Evolutionary conservation across 2,888 invertebrate genomes (phyloP), one percentile per base, ranked within the genome.

Genomic region (Litoditis marina): DNA sequence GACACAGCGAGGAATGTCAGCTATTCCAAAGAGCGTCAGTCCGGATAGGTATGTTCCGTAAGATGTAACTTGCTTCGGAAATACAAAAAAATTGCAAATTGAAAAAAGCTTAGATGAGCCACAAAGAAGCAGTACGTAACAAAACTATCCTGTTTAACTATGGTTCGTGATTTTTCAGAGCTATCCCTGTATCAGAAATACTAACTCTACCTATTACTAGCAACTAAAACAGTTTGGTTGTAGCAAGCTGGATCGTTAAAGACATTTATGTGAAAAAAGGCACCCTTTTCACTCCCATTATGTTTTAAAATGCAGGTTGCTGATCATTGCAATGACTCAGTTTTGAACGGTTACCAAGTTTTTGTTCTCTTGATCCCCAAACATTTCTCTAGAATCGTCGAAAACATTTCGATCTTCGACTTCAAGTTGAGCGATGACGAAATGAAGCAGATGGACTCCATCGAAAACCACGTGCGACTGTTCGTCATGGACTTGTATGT

Each of bases 371-470:
- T 25, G 8, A n/a, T n/a, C n/a, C n/a, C n/a, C n/a, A n/a, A n/a
- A 25, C n/a, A 2, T 13, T 22, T 13, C 49, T 61, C 19, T 51
- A 54, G 77, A 63, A 59, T 77, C 53, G 60, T 67, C 27, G 71
- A 78, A 63, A 78, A 78, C 59, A 64, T 75, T 31, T 66, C 66
- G 34, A 69, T 74, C 52, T 77, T 74, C 51, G 75, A 76, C 44
- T 78, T 78, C 62, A 55, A 69, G 27, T 54, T 78, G 34, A 62
- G 61, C 32, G 60, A 57, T 19, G 77, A 74, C 44, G 76, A 78
- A 53, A 58, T 77, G 54, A 54, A 62, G 27, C 55, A 66, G 19
- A 60, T 78, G 32, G 62, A 73, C 46, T 55, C 50, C 11, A 53
- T 74, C 6, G 52, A 63, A 28, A 61, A 59, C 8, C 57, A 63